Evolutionary conservation across 2,797 vertebrate genomes (phyloP), one percentile per base, ranked within the genome.

Genomic region (Myotis daubentonii): DNA sequence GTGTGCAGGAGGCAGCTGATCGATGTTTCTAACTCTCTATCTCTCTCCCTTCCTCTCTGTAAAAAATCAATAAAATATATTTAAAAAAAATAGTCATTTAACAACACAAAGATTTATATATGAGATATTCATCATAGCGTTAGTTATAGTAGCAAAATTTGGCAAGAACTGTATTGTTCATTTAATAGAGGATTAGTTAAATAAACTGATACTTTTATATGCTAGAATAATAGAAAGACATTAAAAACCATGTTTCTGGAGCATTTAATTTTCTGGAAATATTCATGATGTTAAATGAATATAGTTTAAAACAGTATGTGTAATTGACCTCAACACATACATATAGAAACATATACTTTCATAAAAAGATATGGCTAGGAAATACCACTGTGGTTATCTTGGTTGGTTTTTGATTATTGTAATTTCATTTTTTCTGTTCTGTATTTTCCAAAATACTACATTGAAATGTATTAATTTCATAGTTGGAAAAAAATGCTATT

Each of bases 371-470:
- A 88, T 9, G 19, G 33, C 33, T 38, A 92, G 68, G 8, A 74
- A 89, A 87, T 53, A 80, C 33, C 25, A 89, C 28, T 86, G 38
- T 20, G 28, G 55, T 87, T 70, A 83, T 93, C 76, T 36, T 87
- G n/a, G 28, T 47, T 60, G 66, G 36, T 38, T 66, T 89, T 8
- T 83, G 9, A 82, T 92, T 81, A 80, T 3, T 89, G 0, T 76
- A 66, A 80, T 76, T 83, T 91, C 23, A 68, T 55, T 68, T 75
- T 51, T 68, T 20, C 33, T 74, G 47, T 36, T 53, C 17, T 53
- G 8, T 55, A 76, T 74, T 94, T 92, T 85, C 66, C 9, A 88
- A 90, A 93, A 93, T 15, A 92, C 90, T 75, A 89, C 10, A 92
- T 91, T 90, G 28, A 79, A 57, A 82, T 47, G 9, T 68, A 78